Conservation (phyloP, 2,888 invertebrate species). For the Stramonita haemastoma region DNA sequence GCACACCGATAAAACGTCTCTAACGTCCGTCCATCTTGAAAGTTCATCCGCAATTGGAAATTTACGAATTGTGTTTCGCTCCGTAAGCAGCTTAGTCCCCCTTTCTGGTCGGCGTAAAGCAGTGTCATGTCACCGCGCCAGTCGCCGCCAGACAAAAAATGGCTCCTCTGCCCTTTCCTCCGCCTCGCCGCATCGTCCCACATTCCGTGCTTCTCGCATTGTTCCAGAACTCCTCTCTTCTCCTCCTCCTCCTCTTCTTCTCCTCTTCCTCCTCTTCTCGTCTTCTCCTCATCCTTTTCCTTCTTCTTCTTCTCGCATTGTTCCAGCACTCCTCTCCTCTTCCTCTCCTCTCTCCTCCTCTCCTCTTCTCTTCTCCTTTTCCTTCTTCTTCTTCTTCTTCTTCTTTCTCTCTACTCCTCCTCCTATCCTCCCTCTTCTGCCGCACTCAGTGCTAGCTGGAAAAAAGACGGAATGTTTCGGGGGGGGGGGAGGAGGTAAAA, state of each 20-base stretch:
- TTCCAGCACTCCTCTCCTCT: neutral
- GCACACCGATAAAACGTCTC: constrained; percentile 39
- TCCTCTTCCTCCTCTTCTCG: neutral
- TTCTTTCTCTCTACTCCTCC: neutral
- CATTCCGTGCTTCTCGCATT: neutral
- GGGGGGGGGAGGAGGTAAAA: too few species aligned
- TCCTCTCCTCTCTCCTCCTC: neutral
- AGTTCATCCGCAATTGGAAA: constrained; percentile 43
- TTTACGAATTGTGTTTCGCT: constrained; percentile 32
- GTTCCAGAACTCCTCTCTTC: neutral
- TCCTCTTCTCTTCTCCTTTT: neutral
- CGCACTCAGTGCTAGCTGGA: too few species aligned
- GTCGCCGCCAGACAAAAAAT: constrained; percentile 30
- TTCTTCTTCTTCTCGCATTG: neutral
- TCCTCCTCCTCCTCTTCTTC: neutral
- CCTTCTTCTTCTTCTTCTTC: neutral
- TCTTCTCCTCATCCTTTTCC: neutral
- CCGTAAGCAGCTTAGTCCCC: constrained; percentile 36
- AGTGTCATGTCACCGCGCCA: constrained; percentile 4
- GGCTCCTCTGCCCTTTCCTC: constrained; percentile 29
- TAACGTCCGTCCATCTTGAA: constrained; percentile 40
- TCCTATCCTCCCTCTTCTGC: neutral
- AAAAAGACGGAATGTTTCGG: too few species aligned
- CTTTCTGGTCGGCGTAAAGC: constrained; percentile 32
- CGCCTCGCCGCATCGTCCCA: neutral